Evolutionary conservation across 2,113 vertebrate species (phyloP).

Genomic region (Syngnathus typhle): DNA sequence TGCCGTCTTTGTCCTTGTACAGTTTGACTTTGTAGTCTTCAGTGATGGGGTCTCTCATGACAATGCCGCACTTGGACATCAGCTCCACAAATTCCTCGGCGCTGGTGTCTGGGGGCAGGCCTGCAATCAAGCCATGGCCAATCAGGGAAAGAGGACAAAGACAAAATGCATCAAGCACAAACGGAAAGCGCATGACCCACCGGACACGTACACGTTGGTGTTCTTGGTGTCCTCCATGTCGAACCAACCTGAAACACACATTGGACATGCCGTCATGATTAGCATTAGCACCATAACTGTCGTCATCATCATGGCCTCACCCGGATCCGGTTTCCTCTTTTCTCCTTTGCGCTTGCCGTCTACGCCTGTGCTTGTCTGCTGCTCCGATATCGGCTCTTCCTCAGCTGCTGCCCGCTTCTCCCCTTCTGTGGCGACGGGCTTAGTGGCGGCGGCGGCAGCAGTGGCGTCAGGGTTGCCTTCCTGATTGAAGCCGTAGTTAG

Average conservation of each 20-base stretch:
- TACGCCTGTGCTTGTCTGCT: slow-evolving; percentile 39
- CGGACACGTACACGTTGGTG: slow-evolving; percentile 93
- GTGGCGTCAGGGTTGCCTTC: slow-evolving; percentile 66
- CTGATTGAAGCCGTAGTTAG: slow-evolving; percentile 84
- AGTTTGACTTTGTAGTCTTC: slow-evolving; percentile 95
- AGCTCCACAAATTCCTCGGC: slow-evolving; percentile 86
- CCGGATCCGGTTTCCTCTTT: slow-evolving; percentile 85
- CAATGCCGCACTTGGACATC: slow-evolving; percentile 93
- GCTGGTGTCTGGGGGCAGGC: slow-evolving; percentile 89
- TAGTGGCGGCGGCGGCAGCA: slow-evolving; percentile 23
- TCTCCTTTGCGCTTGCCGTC: slow-evolving; percentile 80
- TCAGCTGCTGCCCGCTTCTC: slow-evolving; percentile 29
- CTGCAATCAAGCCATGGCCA: slow-evolving; percentile 49
- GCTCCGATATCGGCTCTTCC: slow-evolving; percentile 19
- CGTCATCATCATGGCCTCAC: slow-evolving; percentile 41
- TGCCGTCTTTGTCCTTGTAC: slow-evolving; percentile 90
- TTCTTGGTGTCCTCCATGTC: slow-evolving; percentile 88
- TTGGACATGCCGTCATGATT: too few species aligned
- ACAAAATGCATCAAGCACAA: background rate
- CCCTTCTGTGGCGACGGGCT: slow-evolving; percentile 25
- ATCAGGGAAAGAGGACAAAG: background rate
- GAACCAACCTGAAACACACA: slow-evolving; percentile 81
- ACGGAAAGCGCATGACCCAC: slow-evolving; percentile 55
- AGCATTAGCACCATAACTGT: too few species aligned
- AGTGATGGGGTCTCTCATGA: slow-evolving; percentile 87